phyloP scores from a whole-genome alignment of 2,888 invertebrate species.

The Coenonympha arcania region DNA sequence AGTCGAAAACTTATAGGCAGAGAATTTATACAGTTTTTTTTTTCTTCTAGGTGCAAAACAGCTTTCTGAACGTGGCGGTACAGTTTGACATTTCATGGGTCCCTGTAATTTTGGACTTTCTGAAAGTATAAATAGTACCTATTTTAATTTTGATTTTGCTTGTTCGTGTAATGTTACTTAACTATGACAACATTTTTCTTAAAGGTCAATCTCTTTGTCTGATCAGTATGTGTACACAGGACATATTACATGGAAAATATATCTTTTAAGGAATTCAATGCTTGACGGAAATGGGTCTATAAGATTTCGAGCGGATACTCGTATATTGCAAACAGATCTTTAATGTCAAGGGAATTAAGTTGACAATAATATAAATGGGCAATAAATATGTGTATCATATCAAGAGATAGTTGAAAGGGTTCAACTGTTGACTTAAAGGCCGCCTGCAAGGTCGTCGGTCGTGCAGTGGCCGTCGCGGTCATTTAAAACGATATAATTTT shows the following conservation, averaged over 20 bases:
- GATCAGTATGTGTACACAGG: neutral
- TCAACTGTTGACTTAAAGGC: slow-evolving; percentile 46
- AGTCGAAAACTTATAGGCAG: too few species aligned
- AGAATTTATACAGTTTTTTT: too few species aligned
- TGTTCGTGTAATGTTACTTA: too few species aligned
- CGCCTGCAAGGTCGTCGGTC: slow-evolving; percentile 43
- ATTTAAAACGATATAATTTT: neutral
- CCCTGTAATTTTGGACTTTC: too few species aligned
- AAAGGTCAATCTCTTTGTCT: too few species aligned
- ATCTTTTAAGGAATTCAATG: slow-evolving; percentile 16
- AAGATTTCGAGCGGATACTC: neutral
- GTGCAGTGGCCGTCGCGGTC: neutral
- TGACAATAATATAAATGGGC: neutral
- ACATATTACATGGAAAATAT: slow-evolving; percentile 2
- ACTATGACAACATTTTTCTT: too few species aligned
- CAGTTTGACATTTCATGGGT: too few species aligned
- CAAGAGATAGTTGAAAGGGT: slow-evolving; percentile 49
- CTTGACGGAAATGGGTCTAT: slow-evolving; percentile 19
- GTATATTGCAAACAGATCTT: slow-evolving; percentile 10
- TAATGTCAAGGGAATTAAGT: slow-evolving; percentile 1
- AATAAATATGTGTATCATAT: slow-evolving; percentile 16
- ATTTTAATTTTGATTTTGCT: too few species aligned
- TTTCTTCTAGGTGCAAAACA: too few species aligned
- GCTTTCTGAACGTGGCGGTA: too few species aligned
- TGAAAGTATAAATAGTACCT: too few species aligned